Evolutionary conservation across 1,140 invertebrate species (phyloP).

Genomic region (Ceratina japonica): DNA sequence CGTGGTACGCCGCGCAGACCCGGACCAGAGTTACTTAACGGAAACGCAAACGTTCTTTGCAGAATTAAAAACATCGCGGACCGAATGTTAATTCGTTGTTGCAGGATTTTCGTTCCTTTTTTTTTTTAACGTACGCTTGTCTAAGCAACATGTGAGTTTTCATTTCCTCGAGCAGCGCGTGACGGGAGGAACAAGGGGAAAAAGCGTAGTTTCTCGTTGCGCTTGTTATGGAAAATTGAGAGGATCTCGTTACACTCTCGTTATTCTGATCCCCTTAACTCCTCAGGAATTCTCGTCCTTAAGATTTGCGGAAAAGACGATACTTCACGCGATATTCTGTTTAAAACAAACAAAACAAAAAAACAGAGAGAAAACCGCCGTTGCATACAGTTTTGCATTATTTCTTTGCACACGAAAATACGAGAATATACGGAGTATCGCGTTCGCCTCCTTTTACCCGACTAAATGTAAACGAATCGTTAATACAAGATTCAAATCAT

Average conservation of each 20-base stretch:
- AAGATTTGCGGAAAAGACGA: conserved; percentile 26
- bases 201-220: background rate
- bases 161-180: background rate
- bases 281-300: conserved; percentile 15
- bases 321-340: conserved; percentile 14
- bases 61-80: no score
- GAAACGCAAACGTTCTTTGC: background rate
- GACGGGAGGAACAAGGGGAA: no score
- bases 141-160: background rate
- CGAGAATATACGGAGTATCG: background rate
- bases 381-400: background rate
- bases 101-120: no score
- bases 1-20: background rate
- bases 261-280: conserved; percentile 51
- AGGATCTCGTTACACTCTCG: conserved; percentile 59
- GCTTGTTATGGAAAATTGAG: conserved; percentile 60
- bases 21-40: no score
- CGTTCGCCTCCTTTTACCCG: no score
- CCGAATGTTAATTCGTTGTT: no score
- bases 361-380: background rate
- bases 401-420: background rate
- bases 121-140: background rate
- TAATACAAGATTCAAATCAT: no score
- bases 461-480: no score
- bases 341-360: no score